Conservation (phyloP, 2,797 vertebrate genomes). For the Paramormyrops hopkinsi region DNA sequence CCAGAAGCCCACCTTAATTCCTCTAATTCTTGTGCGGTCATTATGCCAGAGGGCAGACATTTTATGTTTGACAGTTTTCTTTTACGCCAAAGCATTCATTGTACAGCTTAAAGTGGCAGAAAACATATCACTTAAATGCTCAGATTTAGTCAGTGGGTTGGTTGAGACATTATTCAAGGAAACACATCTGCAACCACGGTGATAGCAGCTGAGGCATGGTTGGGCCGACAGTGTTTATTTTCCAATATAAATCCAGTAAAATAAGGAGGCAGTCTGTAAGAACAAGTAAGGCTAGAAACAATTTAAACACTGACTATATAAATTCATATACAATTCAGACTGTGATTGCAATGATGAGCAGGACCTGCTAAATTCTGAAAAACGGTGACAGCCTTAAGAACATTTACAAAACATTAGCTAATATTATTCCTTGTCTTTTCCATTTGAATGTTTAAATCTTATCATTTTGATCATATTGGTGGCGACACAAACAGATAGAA, state of each 20-base stretch:
- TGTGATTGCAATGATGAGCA: background rate
- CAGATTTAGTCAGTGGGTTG: background rate
- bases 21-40: background rate
- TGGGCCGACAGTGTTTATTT: background rate
- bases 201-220: background rate
- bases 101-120: background rate
- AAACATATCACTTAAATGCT: background rate
- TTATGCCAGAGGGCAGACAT: background rate
- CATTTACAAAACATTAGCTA: background rate
- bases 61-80: background rate
- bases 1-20: background rate
- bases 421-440: background rate
- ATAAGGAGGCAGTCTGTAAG: background rate
- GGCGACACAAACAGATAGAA: background rate
- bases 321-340: background rate
- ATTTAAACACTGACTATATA: background rate
- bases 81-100: background rate
- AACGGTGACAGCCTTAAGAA: background rate
- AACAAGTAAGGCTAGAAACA: background rate
- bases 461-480: background rate
- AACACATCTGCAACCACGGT: background rate
- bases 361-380: background rate
- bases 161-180: background rate
- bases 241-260: background rate
- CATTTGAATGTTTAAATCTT: background rate